Evolutionary conservation across 35 echinoderm and acorn worm genomes (phyloP).

Genomic region (Anneissia japonica): DNA sequence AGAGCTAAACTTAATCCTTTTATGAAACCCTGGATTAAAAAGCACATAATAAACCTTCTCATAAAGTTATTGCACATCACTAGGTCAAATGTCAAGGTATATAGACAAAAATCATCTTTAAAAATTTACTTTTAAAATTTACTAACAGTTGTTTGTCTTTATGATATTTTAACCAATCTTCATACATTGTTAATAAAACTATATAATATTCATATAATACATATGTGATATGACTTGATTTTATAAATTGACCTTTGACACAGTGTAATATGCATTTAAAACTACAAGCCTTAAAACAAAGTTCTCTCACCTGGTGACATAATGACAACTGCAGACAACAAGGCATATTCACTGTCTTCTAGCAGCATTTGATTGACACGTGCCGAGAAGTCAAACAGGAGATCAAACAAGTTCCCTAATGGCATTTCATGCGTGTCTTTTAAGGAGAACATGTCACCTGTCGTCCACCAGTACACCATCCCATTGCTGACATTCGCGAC

Average conservation of each 20-base stretch:
- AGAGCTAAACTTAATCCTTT: too few species aligned
- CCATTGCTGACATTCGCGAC: conserved; percentile 66
- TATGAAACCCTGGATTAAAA: too few species aligned
- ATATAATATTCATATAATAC: too few species aligned
- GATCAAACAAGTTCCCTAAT: conserved; percentile 86
- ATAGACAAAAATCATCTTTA: too few species aligned
- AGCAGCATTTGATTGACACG: conserved; percentile 85
- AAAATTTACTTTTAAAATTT: too few species aligned
- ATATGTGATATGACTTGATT: background rate
- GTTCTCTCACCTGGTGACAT: conserved; percentile 88
- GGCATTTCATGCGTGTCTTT: conserved; percentile 86
- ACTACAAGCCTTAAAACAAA: background rate
- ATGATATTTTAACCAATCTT: background rate
- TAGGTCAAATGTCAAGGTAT: too few species aligned
- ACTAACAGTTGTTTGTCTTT: background rate
- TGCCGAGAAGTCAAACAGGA: conserved; percentile 84
- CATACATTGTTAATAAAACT: too few species aligned
- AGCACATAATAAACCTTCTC: too few species aligned
- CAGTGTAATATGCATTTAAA: background rate
- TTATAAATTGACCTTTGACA: background rate
- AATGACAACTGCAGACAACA: conserved; percentile 87
- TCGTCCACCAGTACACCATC: conserved; percentile 96
- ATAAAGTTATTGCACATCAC: too few species aligned
- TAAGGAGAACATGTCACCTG: conserved; percentile 82
- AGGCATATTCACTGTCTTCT: conserved; percentile 82